phyloP scores from a whole-genome alignment of 2,888 invertebrate genomes.

The Noctua janthe region DNA sequence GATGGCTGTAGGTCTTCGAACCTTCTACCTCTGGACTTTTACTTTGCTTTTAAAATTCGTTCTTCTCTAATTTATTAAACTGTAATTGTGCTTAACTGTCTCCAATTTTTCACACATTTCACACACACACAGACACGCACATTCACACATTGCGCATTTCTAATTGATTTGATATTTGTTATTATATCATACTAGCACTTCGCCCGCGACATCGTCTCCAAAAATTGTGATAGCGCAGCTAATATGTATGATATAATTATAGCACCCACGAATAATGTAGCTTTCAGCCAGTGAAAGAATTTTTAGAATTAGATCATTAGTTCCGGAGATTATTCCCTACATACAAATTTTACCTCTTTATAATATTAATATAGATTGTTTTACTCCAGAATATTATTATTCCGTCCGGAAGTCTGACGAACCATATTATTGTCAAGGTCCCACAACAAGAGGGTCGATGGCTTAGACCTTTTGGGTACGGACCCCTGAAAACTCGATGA shows the following conservation, averaged over 20 bases:
- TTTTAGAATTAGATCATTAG: too few relatives aligned
- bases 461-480: conserved; percentile 16
- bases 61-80: background rate
- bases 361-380: background rate
- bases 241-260: too few relatives aligned
- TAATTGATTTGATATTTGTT: background rate
- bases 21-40: background rate
- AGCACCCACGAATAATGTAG: too few relatives aligned
- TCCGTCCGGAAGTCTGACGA: background rate
- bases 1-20: background rate
- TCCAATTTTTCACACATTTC: background rate
- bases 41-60: background rate
- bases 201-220: too few relatives aligned
- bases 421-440: conserved; percentile 9
- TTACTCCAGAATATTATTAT: conserved; percentile 2
- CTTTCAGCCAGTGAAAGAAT: too few relatives aligned
- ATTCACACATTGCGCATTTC: too few relatives aligned
- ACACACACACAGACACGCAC: too few relatives aligned
- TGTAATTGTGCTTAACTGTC: background rate
- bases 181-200: background rate
- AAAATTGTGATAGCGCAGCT: too few relatives aligned
- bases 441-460: conserved; percentile 10
- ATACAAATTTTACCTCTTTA: too few relatives aligned
- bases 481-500: conserved; percentile 38
- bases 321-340: too few relatives aligned